Conservation (phyloP, 2,888 invertebrate genomes). For the Tenthredo livida region DNA sequence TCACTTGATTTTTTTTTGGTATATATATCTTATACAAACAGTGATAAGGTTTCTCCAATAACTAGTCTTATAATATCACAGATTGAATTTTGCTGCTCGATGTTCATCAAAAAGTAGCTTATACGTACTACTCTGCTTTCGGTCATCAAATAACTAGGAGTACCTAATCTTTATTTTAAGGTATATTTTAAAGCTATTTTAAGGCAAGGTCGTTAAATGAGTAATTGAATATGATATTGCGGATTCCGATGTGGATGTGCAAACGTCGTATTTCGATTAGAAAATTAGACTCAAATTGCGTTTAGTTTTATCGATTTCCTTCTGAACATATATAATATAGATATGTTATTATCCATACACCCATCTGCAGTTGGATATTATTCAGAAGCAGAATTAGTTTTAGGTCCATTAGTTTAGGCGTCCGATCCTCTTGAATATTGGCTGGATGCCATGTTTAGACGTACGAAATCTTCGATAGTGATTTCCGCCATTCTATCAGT, state of each 20-base stretch:
- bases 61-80: no score
- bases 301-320: neutral
- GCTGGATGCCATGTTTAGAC: constrained; percentile 25
- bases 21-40: no score
- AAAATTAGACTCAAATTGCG: neutral
- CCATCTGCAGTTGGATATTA: constrained; percentile 1
- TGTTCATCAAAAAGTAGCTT: no score
- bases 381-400: neutral
- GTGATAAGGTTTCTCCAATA: no score
- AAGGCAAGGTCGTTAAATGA: neutral
- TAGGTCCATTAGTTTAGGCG: neutral
- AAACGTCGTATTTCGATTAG: neutral
- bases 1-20: no score
- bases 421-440: constrained; percentile 5
- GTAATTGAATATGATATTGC: neutral
- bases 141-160: no score
- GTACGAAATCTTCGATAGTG: neutral
- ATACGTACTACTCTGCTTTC: no score
- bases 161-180: no score
- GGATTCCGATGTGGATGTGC: neutral
- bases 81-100: no score
- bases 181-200: no score
- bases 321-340: neutral
- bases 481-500: constrained; percentile 17
- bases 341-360: neutral